These are phyloP conservation scores for Pampusana beccarii DNA, from an alignment of 2,113 vertebrate species.

Conservation along the genomic window DNA sequence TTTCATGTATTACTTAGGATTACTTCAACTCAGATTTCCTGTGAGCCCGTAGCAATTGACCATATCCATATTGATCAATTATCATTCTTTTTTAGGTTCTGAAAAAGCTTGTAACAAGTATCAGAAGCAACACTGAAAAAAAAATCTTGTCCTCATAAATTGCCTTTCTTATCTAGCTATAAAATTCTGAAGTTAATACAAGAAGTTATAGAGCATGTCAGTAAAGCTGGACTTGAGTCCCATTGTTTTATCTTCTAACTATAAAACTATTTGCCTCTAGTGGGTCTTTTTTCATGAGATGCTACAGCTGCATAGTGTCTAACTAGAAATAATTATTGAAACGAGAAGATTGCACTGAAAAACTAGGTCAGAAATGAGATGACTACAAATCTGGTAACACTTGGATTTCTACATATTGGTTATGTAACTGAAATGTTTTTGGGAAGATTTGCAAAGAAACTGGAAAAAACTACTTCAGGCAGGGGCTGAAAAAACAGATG, in stretches of 20 bases:
- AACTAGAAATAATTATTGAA: constrained; percentile 26
- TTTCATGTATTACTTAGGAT: background rate
- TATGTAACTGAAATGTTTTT: background rate
- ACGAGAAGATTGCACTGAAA: constrained; percentile 20
- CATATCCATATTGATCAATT: background rate
- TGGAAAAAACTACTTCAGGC: background rate
- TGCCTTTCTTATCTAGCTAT: background rate
- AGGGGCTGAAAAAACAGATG: background rate
- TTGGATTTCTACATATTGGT: background rate
- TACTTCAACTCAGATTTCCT: background rate
- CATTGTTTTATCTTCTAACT: background rate
- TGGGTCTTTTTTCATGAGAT: background rate
- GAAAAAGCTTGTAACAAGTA: background rate
- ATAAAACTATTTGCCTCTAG: background rate
- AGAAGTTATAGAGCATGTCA: background rate
- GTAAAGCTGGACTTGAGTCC: background rate
- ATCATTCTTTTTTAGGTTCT: background rate
- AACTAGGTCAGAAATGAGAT: background rate
- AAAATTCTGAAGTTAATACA: background rate
- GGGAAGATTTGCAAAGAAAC: background rate
- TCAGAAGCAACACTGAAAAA: background rate
- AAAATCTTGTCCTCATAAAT: background rate
- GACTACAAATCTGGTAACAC: constrained; percentile 19
- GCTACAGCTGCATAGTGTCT: constrained; percentile 4
- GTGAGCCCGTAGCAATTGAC: background rate